phyloP scores from a whole-genome alignment of 1,140 invertebrate genomes.

The Sitophilus oryzae region DNA sequence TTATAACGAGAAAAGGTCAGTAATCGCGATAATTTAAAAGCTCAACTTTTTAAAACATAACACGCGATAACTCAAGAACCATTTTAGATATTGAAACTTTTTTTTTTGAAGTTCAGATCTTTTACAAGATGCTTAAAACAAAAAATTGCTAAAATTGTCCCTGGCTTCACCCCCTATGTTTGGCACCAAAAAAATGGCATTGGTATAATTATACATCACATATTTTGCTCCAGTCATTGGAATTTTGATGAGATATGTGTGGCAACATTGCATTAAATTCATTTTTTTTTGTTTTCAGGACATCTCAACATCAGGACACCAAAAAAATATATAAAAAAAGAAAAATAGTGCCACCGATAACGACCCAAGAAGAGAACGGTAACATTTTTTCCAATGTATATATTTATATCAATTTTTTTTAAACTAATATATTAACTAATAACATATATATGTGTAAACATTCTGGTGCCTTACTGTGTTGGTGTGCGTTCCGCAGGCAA shows the following conservation, averaged over 20 bases:
- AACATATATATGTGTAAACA: constrained; percentile 36
- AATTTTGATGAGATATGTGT: constrained; percentile 3
- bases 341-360: constrained; percentile 40
- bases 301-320: constrained; percentile 15
- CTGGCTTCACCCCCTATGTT: too few relatives aligned
- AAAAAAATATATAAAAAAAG: background rate
- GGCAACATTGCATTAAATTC: too few relatives aligned
- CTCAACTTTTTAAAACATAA: too few relatives aligned
- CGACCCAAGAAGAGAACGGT: constrained; percentile 28
- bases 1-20: too few relatives aligned
- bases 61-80: too few relatives aligned
- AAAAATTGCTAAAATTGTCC: too few relatives aligned
- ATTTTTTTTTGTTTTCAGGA: constrained; percentile 27
- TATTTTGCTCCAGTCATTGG: background rate
- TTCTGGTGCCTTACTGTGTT: constrained; percentile 42
- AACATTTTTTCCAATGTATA: constrained; percentile 44
- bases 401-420: constrained; percentile 21
- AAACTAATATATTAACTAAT: constrained; percentile 15
- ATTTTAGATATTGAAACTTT: too few relatives aligned
- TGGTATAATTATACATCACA: too few relatives aligned
- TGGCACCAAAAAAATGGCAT: too few relatives aligned
- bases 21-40: too few relatives aligned
- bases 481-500: constrained; percentile 32
- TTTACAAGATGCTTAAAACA: too few relatives aligned
- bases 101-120: too few relatives aligned